These are phyloP conservation scores for Drosophila mayaguana DNA, from an alignment of 2,888 invertebrate genomes.

Conservation along the genomic window DNA sequence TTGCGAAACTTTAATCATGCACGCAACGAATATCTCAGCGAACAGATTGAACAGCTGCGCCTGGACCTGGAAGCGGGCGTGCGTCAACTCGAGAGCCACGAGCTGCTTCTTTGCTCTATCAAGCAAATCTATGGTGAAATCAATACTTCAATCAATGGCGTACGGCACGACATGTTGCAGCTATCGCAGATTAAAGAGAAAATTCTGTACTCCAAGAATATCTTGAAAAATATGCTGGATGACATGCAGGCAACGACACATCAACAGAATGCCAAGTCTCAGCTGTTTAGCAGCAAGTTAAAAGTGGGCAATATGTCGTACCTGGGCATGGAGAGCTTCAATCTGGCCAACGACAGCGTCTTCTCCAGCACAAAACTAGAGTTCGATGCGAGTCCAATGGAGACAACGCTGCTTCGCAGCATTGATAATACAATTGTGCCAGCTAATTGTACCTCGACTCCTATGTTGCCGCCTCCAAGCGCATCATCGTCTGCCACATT, in stretches of 20 bases:
- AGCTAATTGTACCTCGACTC: conserved; percentile 27
- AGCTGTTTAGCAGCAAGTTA: conserved; percentile 73
- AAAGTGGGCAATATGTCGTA: conserved; percentile 70
- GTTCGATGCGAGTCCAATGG: conserved; percentile 74
- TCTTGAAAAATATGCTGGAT: conserved; percentile 76
- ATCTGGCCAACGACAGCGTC: conserved; percentile 73
- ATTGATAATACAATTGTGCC: conserved; percentile 55
- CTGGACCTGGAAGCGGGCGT: conserved; percentile 66
- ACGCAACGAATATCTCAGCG: conserved; percentile 77
- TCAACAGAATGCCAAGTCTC: conserved; percentile 65
- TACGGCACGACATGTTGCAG: conserved; percentile 82
- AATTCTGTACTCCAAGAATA: conserved; percentile 82
- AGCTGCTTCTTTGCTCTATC: conserved; percentile 78
- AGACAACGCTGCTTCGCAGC: conserved; percentile 53
- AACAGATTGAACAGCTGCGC: conserved; percentile 79
- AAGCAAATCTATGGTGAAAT: conserved; percentile 82
- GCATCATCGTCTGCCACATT: conserved; percentile 39
- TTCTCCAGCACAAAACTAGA: conserved; percentile 84
- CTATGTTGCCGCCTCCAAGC: conserved; percentile 20
- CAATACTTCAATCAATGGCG: conserved; percentile 78
- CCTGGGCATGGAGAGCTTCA: conserved; percentile 70
- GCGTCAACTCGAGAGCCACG: conserved; percentile 80
- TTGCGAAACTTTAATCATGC: conserved; percentile 74
- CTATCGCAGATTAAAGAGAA: conserved; percentile 83
- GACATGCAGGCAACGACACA: conserved; percentile 70